Evolutionary conservation across 2,797 vertebrate genomes (phyloP), one percentile per base, ranked within the genome.

Genomic region (Iguana delicatissima): DNA sequence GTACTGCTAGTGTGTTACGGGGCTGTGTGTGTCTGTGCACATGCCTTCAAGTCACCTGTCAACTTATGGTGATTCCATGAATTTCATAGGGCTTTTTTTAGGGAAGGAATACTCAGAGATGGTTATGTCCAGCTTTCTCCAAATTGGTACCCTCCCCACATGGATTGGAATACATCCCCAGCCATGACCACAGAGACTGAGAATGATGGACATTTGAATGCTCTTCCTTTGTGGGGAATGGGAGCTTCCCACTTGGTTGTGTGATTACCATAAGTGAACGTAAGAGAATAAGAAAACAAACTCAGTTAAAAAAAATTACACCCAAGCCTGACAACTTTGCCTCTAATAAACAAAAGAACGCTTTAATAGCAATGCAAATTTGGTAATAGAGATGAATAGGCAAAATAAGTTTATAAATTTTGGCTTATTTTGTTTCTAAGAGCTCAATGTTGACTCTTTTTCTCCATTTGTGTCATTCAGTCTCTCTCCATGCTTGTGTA

Each of bases 341-440:
- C n/a, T n/a, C 35, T 74, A 74, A 80, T 55, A 89, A 89, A 83
- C n/a, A 24, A 89, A 83, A 74, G 35, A 14, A 35, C 14, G 16
- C 18, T 42, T 67, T 26, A 26, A 72, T 12, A 35, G 69, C 83
- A 83, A 83, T 83, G 55, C 18, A 46, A 46, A 83, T 89, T 57
- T 9, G 24, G 52, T 22, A 32, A 26, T 12, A 81, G 55, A 52
- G 42, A 46, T 46, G 42, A 3, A 46, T 46, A 4, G 42, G 42
- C 32, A 62, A 42, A 38, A 29, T 86, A 80, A 24, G 62, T 67
- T 24, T 29, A 38, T 6, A 5, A 18, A 35, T 52, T 73, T 55
- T 46, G n/a, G 29, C 24, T 88, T 50, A 50, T 50, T 32, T 52
- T 50, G 24, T 46, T 50, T 67, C 77, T 24, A 69, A 87, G 59